Percentiles rank a stretch among this genome's conserved stretches.
Conservation (phyloP, 2,888 invertebrate species). For the Mythimna impura region DNA sequence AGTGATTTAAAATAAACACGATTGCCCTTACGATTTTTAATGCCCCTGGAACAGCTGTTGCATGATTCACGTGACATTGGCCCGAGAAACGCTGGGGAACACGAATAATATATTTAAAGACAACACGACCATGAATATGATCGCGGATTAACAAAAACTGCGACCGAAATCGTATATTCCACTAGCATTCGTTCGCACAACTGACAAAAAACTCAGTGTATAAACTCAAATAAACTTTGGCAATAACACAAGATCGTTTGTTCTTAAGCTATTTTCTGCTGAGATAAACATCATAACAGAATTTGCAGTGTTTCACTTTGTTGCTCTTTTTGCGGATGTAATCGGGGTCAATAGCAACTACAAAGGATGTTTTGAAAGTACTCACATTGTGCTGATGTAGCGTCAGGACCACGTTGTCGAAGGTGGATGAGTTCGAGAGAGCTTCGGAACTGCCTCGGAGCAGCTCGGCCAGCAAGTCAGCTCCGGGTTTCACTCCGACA, state of each 20-base stretch:
- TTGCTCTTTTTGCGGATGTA: constrained; percentile 75
- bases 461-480: constrained; percentile 93
- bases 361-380: constrained; percentile 72
- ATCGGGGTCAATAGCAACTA: constrained; percentile 73
- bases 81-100: constrained; percentile 78
- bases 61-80: constrained; percentile 88
- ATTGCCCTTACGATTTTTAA: constrained; percentile 87
- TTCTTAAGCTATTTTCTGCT: constrained; percentile 82
- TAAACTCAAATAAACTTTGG: constrained; percentile 80
- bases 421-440: constrained; percentile 90
- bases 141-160: constrained; percentile 76
- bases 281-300: constrained; percentile 83
- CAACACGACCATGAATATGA: constrained; percentile 81
- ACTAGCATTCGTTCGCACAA: constrained; percentile 62
- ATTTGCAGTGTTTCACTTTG: constrained; percentile 78
- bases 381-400: constrained; percentile 89
- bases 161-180: constrained; percentile 65
- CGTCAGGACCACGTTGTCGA: constrained; percentile 88
- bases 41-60: constrained; percentile 85
- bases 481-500: constrained; percentile 90
- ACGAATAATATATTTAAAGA: constrained; percentile 79
- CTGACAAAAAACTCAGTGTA: constrained; percentile 75
- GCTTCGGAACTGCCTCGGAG: constrained; percentile 95
- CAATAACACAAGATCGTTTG: constrained; percentile 80
- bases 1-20: constrained; percentile 80